Evolutionary conservation across 2,888 invertebrate species (phyloP), one percentile per base, ranked within the genome.

Genomic region (Caenorhabditis zanzibari): DNA sequence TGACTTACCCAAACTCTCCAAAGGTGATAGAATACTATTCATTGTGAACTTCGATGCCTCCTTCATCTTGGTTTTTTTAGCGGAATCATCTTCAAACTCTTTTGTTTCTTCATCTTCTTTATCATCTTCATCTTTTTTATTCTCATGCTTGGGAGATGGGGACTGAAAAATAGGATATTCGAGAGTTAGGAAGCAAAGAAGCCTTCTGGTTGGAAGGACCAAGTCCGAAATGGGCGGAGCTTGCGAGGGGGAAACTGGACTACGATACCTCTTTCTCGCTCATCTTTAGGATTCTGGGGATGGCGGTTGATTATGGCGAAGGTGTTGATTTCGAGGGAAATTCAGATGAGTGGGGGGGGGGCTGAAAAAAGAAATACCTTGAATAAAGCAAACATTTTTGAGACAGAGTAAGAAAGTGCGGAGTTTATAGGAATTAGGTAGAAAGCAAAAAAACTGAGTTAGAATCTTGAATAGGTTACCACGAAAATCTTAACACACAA

Each of bases 11-110:
- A 86, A 54, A 44, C 76, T 84, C 28, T 86, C 85, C 22, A 86
- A 79, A 0, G 86, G 86, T 4, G 83, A 82, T 26, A 86, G 54
- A 22, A 86, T 86, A 66, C 71, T 83, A n/a, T 76, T 79, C 7
- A 86, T 80, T 0, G 85, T 76, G 58, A 86, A 85, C 58, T 77
- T 79, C 1, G 72, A 38, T 0, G 22, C 14, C 1, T 32, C 59
- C 26, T 79, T 61, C 22, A 41, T 66, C 56, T 82, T 77, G 54
- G 41, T 16, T 38, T 71, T 71, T 35, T 64, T 75, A 32, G 74
- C 5, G 5, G 41, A 19, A 41, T 74, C 68, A 22, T 74, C 68
- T 81, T 81, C 54, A 6, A 59, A 66, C 16, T 66, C 59, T 54
- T 80, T 80, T 14, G 64, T 72, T 19, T 79, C 71, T 38, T 79